Base-by-base conservation (phyloP, 92 coral and sea anemone species). In the Parazoanthus darwini region DNA sequence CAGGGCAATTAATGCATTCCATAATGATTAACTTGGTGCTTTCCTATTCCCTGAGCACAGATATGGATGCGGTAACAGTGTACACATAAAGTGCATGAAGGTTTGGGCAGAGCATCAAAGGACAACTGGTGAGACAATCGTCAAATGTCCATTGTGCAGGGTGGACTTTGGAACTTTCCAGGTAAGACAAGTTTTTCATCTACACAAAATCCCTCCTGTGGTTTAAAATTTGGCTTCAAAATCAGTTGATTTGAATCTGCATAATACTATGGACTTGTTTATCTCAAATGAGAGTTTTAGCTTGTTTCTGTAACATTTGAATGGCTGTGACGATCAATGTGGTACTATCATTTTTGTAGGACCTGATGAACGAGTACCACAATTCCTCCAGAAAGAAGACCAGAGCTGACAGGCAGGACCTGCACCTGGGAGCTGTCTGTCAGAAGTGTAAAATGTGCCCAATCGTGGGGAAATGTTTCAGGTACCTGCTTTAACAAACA, bases 91-190 rank as follows among this genome's bases (percentile, higher is more conserved):
- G 70, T 97, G 99, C 46, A 97, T 97, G 99, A 97, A 97, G 81
- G 92, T 97, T 33, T 95, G 98, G 98, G 99, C 99, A 20, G 99
- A 97, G 79, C 99, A 95, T 77, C 99, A 97, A 77, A 93, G 96
- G 81, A 91, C 99, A 0, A 94, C 98, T 56, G 99, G 99, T 3
- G 99, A 97, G 80, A 92, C 94, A 35, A 95, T 97, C 5, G 88
- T 93, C 65, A 97, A 97, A 80, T 97, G 99, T 70, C 99, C 99
- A 66, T 88, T 97, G 68, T 97, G 99, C 80, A 92, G 99, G 82
- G 97, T 97, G 20, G 99, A 97, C 88, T 97, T 95, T 95, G 99
- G 99, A 44, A 85, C 99, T 46, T 95, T 95, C 87, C 98, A 97
- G 94, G 98, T 94, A 73, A 84, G 86, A 80, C 59, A 11, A 54